Conservation (phyloP, 2,797 vertebrate species). For the Propithecus deckenii region DNA sequence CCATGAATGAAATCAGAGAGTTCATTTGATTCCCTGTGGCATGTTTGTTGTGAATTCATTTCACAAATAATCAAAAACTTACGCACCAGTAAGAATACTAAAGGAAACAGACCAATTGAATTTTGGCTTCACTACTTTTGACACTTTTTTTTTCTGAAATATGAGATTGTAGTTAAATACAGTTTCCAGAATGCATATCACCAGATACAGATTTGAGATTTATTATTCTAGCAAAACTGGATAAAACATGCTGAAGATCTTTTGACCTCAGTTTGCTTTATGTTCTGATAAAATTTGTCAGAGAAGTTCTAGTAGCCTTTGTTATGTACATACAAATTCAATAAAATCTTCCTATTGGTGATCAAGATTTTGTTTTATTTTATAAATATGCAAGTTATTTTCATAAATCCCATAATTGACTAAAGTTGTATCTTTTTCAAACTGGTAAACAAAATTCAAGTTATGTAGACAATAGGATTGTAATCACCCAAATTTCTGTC, state of each 20-base stretch:
- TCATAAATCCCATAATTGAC: neutral
- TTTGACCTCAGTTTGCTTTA: neutral
- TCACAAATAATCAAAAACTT: conserved; percentile 15
- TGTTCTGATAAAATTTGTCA: neutral
- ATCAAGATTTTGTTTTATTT: neutral
- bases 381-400: neutral
- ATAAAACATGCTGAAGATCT: neutral
- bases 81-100: neutral
- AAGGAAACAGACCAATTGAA: neutral
- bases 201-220: neutral
- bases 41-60: conserved; percentile 2
- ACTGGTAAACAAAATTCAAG: neutral
- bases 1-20: neutral
- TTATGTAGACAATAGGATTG: neutral
- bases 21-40: neutral
- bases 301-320: neutral
- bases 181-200: neutral
- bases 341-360: neutral
- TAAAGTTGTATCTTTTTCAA: neutral
- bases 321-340: neutral
- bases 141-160: neutral
- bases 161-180: neutral
- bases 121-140: conserved; percentile 3
- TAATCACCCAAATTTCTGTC: neutral
- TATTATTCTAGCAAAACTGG: neutral